phyloP scores from a whole-genome alignment of 2,797 vertebrate genomes.

The Tragopan temminckii region DNA sequence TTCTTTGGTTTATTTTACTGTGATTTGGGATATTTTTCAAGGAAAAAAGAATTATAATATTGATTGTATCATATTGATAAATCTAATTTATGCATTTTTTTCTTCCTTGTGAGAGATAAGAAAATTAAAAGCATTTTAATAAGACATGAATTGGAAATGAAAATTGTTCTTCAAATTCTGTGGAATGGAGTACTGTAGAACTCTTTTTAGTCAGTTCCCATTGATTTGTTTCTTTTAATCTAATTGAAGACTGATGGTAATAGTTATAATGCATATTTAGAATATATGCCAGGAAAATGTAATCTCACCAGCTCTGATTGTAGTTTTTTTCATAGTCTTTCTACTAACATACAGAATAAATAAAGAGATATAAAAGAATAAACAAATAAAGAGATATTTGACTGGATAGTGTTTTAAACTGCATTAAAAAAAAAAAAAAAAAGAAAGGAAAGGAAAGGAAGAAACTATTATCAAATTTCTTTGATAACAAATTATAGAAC shows the following conservation, averaged over 20 bases:
- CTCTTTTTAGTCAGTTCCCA: not conserved
- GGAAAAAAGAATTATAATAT: not conserved
- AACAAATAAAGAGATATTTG: not conserved
- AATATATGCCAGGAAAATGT: not conserved
- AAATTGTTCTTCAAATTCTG: not conserved
- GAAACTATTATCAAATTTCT: not conserved
- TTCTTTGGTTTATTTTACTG: not conserved
- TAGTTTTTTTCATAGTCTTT: not conserved
- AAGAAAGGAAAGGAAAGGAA: not conserved
- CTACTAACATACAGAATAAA: not conserved
- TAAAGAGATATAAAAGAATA: not conserved
- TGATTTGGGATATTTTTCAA: not conserved
- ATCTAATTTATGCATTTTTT: not conserved
- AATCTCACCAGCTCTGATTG: not conserved
- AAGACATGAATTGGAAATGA: not conserved
- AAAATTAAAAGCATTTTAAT: not conserved
- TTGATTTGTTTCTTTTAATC: not conserved
- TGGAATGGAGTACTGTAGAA: not conserved
- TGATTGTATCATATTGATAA: not conserved
- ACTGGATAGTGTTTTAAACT: not conserved
- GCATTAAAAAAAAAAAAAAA: not conserved
- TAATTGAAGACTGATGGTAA: not conserved
- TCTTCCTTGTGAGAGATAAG: not conserved
- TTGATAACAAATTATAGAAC: not conserved
- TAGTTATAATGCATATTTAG: not conserved